These are phyloP conservation scores for Anaspis maculata DNA, from an alignment of 2,888 invertebrate genomes.

Conservation along the genomic window DNA sequence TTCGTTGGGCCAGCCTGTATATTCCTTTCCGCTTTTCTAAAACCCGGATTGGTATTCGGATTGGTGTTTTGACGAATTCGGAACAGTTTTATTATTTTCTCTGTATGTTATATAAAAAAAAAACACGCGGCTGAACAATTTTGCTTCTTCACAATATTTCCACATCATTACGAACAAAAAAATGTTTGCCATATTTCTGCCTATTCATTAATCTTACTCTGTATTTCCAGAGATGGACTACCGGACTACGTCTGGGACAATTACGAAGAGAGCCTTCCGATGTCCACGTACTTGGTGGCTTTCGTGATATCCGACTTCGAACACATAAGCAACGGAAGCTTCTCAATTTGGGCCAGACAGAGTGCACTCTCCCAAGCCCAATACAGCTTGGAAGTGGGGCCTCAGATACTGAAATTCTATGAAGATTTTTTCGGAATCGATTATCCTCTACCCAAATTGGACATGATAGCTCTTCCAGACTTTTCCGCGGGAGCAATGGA, in stretches of 20 bases:
- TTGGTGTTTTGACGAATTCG: too few relatives aligned
- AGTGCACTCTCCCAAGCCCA: slow-evolving; percentile 63
- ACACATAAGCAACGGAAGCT: slow-evolving; percentile 47
- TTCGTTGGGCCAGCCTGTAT: too few relatives aligned
- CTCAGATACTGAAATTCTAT: slow-evolving; percentile 59
- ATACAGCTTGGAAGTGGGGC: slow-evolving; percentile 69
- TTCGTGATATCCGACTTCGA: slow-evolving; percentile 74
- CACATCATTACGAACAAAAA: too few relatives aligned
- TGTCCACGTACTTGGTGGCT: slow-evolving; percentile 87
- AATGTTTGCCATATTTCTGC: too few relatives aligned
- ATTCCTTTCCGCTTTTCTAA: too few relatives aligned
- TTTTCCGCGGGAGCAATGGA: slow-evolving; percentile 88
- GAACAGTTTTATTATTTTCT: too few relatives aligned
- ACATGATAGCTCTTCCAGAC: slow-evolving; percentile 90
- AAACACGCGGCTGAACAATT: too few relatives aligned
- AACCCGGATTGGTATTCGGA: too few relatives aligned
- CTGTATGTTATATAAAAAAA: too few relatives aligned
- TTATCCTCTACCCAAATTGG: slow-evolving; percentile 75
- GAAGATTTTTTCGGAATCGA: slow-evolving; percentile 67
- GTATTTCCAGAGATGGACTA: slow-evolving; percentile 45
- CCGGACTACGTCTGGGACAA: slow-evolving; percentile 67
- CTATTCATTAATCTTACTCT: too few relatives aligned
- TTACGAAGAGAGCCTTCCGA: slow-evolving; percentile 68
- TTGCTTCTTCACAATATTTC: too few relatives aligned
- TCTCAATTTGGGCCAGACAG: slow-evolving; percentile 63